Evolutionary conservation across 1,140 invertebrate genomes (phyloP), one percentile per base, ranked within the genome.

Genomic region (Manduca sexta): DNA sequence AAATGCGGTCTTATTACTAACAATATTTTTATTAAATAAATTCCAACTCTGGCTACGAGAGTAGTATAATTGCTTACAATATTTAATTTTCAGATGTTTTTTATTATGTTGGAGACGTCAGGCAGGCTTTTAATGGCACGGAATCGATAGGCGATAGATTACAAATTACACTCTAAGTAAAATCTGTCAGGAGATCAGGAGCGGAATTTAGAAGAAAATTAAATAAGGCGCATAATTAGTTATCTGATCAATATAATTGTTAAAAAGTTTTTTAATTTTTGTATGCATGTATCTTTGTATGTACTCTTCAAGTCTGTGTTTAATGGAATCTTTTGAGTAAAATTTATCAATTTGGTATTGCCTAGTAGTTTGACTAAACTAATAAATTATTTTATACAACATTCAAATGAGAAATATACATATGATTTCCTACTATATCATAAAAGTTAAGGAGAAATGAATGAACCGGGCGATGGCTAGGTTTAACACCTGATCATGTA

Each of bases 391-490:
- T n/a, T n/a, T n/a, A n/a, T n/a, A n/a, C n/a, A n/a, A n/a, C n/a
- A n/a, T n/a, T n/a, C n/a, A n/a, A n/a, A n/a, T n/a, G n/a, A n/a
- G n/a, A n/a, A n/a, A n/a, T n/a, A n/a, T n/a, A n/a, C n/a, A n/a
- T n/a, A n/a, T n/a, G n/a, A n/a, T n/a, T n/a, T n/a, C n/a, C n/a
- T n/a, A n/a, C n/a, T n/a, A n/a, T n/a, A n/a, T n/a, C n/a, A n/a
- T n/a, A n/a, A 26, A 26, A 26, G 8, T 26, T 26, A 26, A 5
- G 21, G 4, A 26, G 21, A 5, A 26, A 3, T 26, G 14, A 40
- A 33, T 45, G 45, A 42, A 62, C 60, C 68, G 70, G 68, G 70
- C 68, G 70, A 71, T 74, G 70, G 69, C 68, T 49, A 59, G 61
- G 51, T 26, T 52, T 41, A 2, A 42, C 30, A 21, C 44, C 38